Conservation (phyloP, 1,140 invertebrate genomes). For the Drosophila melanogaster region DNA sequence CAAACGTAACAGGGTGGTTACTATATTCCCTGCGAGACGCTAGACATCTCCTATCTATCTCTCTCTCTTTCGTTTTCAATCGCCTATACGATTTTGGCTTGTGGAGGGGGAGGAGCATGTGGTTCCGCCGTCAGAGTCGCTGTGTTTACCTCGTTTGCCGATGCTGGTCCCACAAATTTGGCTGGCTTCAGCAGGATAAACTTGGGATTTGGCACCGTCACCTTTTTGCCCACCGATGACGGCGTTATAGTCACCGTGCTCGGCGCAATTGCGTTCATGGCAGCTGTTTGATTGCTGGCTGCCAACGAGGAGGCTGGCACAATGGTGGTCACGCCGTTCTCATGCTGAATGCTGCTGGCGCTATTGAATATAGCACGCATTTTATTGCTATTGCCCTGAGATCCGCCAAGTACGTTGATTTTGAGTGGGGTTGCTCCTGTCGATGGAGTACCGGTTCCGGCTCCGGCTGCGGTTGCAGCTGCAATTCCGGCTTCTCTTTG, state of each 20-base stretch:
- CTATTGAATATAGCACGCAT: conserved; percentile 81
- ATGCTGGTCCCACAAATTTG: conserved; percentile 29
- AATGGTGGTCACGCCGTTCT: conserved; percentile 80
- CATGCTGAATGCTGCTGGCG: conserved; percentile 75
- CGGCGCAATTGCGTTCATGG: conserved; percentile 78
- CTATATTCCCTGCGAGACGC: conserved; percentile 17
- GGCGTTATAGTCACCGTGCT: conserved; percentile 82
- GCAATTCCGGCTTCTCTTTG: conserved; percentile 8
- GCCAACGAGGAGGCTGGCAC: conserved; percentile 77
- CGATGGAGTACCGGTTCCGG: not conserved
- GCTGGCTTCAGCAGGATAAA: conserved; percentile 69
- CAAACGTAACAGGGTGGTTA: conserved; percentile 21
- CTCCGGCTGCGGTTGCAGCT: no score
- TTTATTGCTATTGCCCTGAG: conserved; percentile 69
- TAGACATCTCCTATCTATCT: conserved; percentile 25
- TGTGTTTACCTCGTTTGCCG: no score
- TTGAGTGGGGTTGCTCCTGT: conserved; percentile 19
- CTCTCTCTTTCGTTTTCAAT: not conserved
- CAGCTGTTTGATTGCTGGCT: conserved; percentile 71
- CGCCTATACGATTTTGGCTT: conserved; percentile 57
- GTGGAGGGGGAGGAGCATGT: conserved; percentile 20
- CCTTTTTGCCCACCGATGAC: conserved; percentile 49
- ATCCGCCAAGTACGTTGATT: conserved; percentile 56
- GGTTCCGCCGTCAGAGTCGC: not conserved
- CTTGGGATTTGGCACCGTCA: conserved; percentile 50